phyloP scores from a whole-genome alignment of 2,113 vertebrate species.

The Microtus montanus region DNA sequence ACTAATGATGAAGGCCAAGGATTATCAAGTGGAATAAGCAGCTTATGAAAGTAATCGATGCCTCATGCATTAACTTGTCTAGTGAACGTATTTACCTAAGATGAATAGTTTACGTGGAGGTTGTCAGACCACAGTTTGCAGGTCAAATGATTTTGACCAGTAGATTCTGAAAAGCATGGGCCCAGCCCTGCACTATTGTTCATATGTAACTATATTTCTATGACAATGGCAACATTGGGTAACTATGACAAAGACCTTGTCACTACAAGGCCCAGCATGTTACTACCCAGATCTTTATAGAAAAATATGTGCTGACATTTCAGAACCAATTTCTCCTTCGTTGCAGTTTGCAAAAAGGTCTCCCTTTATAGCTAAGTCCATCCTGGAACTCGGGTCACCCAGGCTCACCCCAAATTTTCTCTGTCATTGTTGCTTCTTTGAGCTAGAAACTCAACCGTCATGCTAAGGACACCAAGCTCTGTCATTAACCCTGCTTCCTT shows the following conservation, averaged over 20 bases:
- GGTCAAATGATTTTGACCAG: neutral
- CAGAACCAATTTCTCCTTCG: neutral
- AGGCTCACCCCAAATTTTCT: neutral
- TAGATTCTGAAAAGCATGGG: neutral
- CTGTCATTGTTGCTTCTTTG: neutral
- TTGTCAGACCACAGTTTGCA: neutral
- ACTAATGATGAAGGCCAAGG: neutral
- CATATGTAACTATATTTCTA: neutral
- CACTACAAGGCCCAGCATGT: neutral
- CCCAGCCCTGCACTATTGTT: neutral
- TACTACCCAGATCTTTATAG: neutral
- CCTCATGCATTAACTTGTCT: neutral
- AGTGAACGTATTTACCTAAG: neutral
- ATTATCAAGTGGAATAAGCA: conserved; percentile 10
- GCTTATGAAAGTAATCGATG: neutral
- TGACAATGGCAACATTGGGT: neutral
- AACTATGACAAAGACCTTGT: neutral
- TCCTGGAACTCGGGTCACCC: neutral
- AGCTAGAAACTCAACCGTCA: neutral
- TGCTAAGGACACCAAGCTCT: neutral
- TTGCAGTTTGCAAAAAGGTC: neutral
- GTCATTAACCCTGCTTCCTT: neutral
- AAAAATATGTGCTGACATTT: neutral
- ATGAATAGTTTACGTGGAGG: neutral
- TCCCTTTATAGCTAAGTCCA: neutral